Evolutionary conservation across 2,113 vertebrate species (phyloP).

Genomic region (Tetrax tetrax): DNA sequence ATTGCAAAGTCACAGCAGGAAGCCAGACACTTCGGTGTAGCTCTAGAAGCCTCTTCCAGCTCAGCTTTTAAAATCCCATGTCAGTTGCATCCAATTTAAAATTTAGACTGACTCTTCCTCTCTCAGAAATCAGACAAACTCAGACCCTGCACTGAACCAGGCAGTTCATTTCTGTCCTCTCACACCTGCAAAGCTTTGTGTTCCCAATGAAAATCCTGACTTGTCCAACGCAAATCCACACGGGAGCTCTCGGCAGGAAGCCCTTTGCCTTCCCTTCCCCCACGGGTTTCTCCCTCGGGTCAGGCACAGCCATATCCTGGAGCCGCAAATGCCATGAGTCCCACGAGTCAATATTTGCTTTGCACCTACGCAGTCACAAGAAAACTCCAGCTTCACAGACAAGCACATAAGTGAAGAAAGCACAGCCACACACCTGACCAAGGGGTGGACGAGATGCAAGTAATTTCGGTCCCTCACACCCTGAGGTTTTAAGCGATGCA

Average conservation of each 20-base stretch:
- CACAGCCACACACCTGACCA: not conserved
- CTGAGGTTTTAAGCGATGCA: not conserved
- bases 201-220: not conserved
- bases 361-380: not conserved
- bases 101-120: not conserved
- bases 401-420: not conserved
- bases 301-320: not conserved
- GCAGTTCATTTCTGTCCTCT: not conserved
- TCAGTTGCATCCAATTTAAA: not conserved
- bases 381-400: conserved; percentile 2
- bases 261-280: not conserved
- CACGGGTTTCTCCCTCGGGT: not conserved
- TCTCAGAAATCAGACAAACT: not conserved
- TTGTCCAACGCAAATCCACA: not conserved
- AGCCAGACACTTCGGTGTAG: not conserved
- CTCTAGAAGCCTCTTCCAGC: not conserved
- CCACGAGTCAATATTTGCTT: conserved; percentile 70
- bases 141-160: not conserved
- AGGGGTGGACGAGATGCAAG: not conserved
- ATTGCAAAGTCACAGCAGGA: not conserved
- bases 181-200: not conserved
- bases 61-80: not conserved
- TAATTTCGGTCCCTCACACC: not conserved
- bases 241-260: not conserved
- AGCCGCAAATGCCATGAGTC: conserved; percentile 28